Percentiles rank a stretch among this genome's conserved stretches.
Conservation (phyloP, 2,888 invertebrate genomes). For the Hedychridium roseum region DNA sequence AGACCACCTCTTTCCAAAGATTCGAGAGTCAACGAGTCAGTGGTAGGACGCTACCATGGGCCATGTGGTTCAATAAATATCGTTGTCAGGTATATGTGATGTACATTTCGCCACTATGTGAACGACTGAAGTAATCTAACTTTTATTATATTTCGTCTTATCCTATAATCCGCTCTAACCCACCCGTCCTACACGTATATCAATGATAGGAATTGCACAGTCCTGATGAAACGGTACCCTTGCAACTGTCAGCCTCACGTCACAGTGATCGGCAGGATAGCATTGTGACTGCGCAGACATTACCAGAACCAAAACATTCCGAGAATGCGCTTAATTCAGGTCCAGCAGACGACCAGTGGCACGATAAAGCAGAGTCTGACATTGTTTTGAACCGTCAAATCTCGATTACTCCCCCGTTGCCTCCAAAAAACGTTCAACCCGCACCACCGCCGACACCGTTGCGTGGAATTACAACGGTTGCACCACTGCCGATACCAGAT, state of each 20-base stretch:
- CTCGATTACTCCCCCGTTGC: slow-evolving; percentile 57
- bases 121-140: too few relatives aligned
- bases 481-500: slow-evolving; percentile 54
- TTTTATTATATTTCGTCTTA: too few relatives aligned
- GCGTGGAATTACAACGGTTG: slow-evolving; percentile 55
- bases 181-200: too few relatives aligned
- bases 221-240: slow-evolving; percentile 50
- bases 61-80: slow-evolving; percentile 62
- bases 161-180: too few relatives aligned
- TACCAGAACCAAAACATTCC: slow-evolving; percentile 2
- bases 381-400: slow-evolving; percentile 47
- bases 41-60: slow-evolving; percentile 80
- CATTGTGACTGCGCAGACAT: not conserved
- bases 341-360: slow-evolving; percentile 3
- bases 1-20: slow-evolving; percentile 77
- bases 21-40: slow-evolving; percentile 80
- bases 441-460: slow-evolving; percentile 59
- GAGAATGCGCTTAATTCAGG: slow-evolving; percentile 2
- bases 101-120: too few relatives aligned
- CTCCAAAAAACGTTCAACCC: slow-evolving; percentile 57
- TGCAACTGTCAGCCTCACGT: slow-evolving; percentile 29
- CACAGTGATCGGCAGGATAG: slow-evolving; percentile 15
- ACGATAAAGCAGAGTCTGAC: slow-evolving; percentile 23
- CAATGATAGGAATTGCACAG: slow-evolving; percentile 46
- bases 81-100: slow-evolving; percentile 50